A percentile compares a stretch with the other conserved stretches of the same genome.
phyloP scores from a whole-genome alignment of 2,797 vertebrate genomes.

The Myotis pilosus region DNA sequence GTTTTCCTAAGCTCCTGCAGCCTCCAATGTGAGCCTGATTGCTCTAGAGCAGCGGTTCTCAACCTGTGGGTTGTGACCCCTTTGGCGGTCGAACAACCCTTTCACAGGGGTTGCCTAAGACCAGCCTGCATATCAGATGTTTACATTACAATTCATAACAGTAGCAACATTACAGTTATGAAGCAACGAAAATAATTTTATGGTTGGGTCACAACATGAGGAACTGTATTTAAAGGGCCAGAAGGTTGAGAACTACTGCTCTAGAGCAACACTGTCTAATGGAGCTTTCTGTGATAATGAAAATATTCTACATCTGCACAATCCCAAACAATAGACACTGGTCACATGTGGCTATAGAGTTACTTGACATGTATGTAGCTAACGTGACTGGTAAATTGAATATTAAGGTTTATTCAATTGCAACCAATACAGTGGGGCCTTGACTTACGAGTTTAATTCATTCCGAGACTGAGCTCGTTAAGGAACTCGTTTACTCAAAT shows the following conservation, averaged over 20 bases:
- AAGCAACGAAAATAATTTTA: no score
- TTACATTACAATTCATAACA: no score
- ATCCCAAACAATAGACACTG: not conserved
- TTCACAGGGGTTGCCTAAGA: no score
- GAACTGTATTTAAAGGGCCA: no score
- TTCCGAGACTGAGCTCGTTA: no score
- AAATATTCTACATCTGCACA: not conserved
- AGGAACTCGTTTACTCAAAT: no score
- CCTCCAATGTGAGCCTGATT: not conserved
- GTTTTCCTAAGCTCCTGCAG: not conserved
- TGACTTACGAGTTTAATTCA: no score
- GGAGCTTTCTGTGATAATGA: not conserved
- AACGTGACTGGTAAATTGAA: not conserved
- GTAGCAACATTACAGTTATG: no score
- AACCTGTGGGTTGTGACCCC: no score
- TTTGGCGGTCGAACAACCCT: no score
- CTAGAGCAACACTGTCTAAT: not conserved
- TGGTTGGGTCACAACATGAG: no score
- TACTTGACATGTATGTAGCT: not conserved
- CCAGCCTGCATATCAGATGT: no score
- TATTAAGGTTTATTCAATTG: not conserved
- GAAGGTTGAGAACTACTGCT: not conserved
- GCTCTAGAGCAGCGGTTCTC: not conserved
- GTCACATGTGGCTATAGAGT: not conserved
- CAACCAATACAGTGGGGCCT: not conserved